phyloP scores from a whole-genome alignment of 2,113 vertebrate genomes.

The Serinus canaria region DNA sequence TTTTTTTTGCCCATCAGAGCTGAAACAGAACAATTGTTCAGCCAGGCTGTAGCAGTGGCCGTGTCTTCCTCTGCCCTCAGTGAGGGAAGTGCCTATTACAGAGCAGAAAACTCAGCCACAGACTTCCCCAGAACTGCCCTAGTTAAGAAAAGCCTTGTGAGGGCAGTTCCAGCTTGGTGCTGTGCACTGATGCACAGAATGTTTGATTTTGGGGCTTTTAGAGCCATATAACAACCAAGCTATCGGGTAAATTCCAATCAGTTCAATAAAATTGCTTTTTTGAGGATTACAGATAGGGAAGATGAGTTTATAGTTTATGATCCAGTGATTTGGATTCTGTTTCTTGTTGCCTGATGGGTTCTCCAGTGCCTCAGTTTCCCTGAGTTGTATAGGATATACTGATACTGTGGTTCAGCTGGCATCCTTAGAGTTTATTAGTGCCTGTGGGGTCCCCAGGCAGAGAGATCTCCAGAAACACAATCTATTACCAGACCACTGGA shows the following conservation, averaged over 20 bases:
- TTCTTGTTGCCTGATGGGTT: not conserved
- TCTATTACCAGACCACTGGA: not conserved
- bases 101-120: not conserved
- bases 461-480: not conserved
- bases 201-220: not conserved
- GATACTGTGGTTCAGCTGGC: not conserved
- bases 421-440: not conserved
- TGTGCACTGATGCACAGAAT: not conserved
- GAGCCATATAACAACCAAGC: fast-evolving
- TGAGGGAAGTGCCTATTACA: not conserved
- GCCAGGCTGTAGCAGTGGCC: not conserved
- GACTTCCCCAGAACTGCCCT: not conserved
- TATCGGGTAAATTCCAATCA: not conserved
- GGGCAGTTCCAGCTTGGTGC: not conserved
- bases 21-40: not conserved
- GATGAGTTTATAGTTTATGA: not conserved
- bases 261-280: not conserved
- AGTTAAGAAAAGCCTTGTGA: not conserved
- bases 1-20: not conserved
- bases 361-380: not conserved
- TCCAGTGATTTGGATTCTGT: not conserved
- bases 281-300: not conserved
- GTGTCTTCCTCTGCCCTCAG: not conserved
- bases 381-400: not conserved
- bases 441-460: not conserved